Evolutionary conservation across 2,888 invertebrate genomes (phyloP), one percentile per base, ranked within the genome.

Genomic region (Drosophila merina): DNA sequence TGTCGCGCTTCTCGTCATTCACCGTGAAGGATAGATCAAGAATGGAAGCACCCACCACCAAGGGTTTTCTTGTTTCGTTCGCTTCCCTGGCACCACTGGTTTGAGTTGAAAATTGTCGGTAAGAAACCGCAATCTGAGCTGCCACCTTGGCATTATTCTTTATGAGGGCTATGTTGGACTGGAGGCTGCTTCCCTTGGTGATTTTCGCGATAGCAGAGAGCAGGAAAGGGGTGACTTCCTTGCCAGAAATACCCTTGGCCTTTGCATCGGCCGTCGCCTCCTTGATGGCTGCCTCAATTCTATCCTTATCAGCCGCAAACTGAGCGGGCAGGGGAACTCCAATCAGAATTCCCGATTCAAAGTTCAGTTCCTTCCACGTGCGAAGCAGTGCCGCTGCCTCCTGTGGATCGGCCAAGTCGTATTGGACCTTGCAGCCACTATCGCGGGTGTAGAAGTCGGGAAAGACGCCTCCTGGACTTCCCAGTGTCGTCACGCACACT

Each of bases 201-300:
- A 96, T 93, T 75, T 94, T 92, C 26, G 95, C 94, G 26, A 99
- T 95, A 79, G 95, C 93, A 40, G 94, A 92, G 36, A 99, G 92
- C 31, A 99, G 93, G 91, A 96, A 99, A 1, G 99, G 99, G 0
- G 99, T 99, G 7, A 99, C 94, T 79, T 96, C 94, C 92, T 97
- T 98, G 1, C 99, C 99, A 4, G 86, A 89, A 47, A 99, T 93
- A 1, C 93, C 93, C 60, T 92, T 92, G 36, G 88, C 80, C 70
- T 93, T 91, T 0, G 96, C 96, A 78, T 94, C 93, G 51, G 91
- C 79, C 54, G 97, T 91, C 14, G 97, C 96, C 62, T 92, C 89
- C 69, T 93, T 91, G 82, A 99, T 97, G 7, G 95, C 96, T 8
- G 90, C 89, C 85, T 96, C 95, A 73, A 96, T 94, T 62, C 93